phyloP scores from a whole-genome alignment of 2,888 invertebrate species.

The Xestobium rufovillosum region DNA sequence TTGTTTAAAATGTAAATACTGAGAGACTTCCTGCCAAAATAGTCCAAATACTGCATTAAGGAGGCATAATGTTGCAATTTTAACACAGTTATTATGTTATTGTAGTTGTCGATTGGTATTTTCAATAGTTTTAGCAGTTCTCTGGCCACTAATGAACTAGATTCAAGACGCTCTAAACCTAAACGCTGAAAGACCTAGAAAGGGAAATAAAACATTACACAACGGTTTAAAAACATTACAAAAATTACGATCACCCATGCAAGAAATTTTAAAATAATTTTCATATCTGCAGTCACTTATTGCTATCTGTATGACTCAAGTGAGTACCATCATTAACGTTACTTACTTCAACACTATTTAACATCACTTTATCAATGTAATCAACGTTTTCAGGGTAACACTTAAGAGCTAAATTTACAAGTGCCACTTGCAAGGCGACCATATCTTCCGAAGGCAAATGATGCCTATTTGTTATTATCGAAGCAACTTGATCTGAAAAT shows the following conservation, averaged over 20 bases:
- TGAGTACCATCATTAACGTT: no score
- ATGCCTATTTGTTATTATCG: slow-evolving; percentile 85
- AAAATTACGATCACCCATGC: slow-evolving; percentile 10
- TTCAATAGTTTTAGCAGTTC: slow-evolving; percentile 90
- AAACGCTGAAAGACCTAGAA: slow-evolving; percentile 70
- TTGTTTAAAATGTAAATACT: slow-evolving; percentile 86
- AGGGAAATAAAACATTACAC: slow-evolving; percentile 4
- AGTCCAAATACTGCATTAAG: slow-evolving; percentile 81
- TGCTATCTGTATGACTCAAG: no score
- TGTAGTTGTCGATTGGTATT: slow-evolving; percentile 92
- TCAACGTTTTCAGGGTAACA: slow-evolving; percentile 93
- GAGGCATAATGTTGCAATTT: slow-evolving; percentile 82
- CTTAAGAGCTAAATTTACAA: slow-evolving; percentile 90
- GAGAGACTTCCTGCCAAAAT: slow-evolving; percentile 74
- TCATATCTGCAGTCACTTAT: no score
- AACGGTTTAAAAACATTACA: slow-evolving; percentile 6
- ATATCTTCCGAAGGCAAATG: slow-evolving; percentile 96
- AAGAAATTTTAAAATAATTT: no score
- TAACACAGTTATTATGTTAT: slow-evolving; percentile 81
- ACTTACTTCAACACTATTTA: slow-evolving; percentile 65
- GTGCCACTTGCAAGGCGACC: slow-evolving; percentile 87
- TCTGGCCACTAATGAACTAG: slow-evolving; percentile 77
- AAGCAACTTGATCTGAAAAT: slow-evolving; percentile 94
- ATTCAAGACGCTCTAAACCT: slow-evolving; percentile 71
- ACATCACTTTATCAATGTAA: slow-evolving; percentile 91